Evolutionary conservation across 2,797 vertebrate species (phyloP).

Genomic region (Nasua narica): DNA sequence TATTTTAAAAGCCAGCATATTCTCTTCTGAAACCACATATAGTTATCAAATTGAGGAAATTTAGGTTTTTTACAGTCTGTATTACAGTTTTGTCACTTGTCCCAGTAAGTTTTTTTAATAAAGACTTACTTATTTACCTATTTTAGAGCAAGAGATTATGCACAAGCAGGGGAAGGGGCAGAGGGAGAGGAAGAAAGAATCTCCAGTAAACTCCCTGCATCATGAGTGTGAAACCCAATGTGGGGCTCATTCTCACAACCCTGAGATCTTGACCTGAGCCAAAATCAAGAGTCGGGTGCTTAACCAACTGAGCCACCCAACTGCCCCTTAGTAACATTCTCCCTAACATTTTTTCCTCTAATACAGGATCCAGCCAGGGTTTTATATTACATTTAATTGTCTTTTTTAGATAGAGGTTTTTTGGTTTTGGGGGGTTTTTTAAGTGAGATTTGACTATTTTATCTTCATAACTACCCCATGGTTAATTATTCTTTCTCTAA

Average conservation of each 20-base stretch:
- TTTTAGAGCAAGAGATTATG: neutral
- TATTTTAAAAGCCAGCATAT: neutral
- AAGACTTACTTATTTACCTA: neutral
- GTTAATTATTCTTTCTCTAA: neutral
- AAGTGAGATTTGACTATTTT: slow-evolving; percentile 15
- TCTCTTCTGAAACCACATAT: neutral
- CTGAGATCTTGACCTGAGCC: no score
- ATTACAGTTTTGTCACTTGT: neutral
- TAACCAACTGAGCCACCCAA: no score
- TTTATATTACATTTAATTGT: slow-evolving; percentile 21
- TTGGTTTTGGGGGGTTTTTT: neutral
- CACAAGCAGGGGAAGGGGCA: neutral
- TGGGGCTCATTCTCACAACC: no score
- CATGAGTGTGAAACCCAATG: no score
- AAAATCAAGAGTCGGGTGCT: no score
- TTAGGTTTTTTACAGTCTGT: neutral
- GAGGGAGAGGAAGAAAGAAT: no score
- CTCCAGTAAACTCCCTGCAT: no score
- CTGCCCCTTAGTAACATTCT: no score
- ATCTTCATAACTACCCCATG: neutral
- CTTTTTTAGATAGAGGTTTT: neutral
- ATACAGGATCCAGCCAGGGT: neutral
- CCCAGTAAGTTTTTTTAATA: neutral
- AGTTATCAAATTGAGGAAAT: slow-evolving; percentile 24
- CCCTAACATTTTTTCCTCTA: neutral